A percentile compares a stretch with the other conserved stretches of the same genome.
Conservation (phyloP, 2,113 vertebrate species). For the Odocoileus virginianus region DNA sequence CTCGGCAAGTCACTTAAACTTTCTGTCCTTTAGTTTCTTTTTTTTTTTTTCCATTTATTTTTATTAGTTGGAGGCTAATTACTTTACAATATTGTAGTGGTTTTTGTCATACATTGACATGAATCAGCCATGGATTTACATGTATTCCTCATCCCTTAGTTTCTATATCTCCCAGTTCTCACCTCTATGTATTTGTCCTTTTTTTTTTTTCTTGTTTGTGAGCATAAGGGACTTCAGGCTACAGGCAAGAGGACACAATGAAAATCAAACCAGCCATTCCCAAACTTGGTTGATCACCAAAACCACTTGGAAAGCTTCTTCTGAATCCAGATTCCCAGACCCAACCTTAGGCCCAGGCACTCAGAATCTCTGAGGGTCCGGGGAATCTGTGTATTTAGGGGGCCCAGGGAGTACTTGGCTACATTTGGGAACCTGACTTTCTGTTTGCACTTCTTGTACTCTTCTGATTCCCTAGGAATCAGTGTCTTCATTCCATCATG, state of each 20-base stretch:
- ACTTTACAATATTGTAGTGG: too few relatives aligned
- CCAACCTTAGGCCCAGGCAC: neutral
- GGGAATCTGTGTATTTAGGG: neutral
- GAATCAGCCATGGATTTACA: too few relatives aligned
- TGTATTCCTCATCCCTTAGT: neutral
- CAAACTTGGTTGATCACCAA: neutral
- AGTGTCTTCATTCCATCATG: fast-evolving
- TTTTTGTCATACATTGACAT: too few relatives aligned
- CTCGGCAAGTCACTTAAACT: neutral
- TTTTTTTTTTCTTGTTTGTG: neutral
- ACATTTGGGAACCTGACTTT: neutral
- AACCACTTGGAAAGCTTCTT: neutral
- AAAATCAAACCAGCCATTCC: neutral
- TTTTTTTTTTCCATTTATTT: too few relatives aligned
- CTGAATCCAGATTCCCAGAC: neutral
- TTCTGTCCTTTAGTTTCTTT: neutral
- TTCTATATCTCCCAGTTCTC: neutral
- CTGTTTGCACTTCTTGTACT: neutral
- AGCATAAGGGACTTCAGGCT: neutral
- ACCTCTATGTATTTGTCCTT: neutral
- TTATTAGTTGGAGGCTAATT: too few relatives aligned
- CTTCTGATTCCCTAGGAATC: neutral
- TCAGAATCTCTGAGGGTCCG: neutral
- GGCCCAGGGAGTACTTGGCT: neutral
- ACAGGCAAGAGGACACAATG: neutral